phyloP scores from a whole-genome alignment of 2,113 vertebrate genomes.

The Neodontobutis hainanensis region DNA sequence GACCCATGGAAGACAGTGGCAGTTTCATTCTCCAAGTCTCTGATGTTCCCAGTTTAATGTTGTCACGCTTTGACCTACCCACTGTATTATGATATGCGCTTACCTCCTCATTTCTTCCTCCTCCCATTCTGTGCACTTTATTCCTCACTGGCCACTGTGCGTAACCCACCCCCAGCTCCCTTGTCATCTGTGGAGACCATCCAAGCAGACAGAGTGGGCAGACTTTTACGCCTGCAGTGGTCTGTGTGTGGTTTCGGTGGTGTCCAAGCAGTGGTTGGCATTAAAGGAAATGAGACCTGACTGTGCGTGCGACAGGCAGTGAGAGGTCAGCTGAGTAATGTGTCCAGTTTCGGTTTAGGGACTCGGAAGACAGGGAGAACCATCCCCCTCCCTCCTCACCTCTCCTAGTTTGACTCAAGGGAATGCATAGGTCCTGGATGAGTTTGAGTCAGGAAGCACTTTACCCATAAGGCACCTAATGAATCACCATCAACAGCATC shows the following conservation, averaged over 20 bases:
- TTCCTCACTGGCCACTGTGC: slow-evolving; percentile 15
- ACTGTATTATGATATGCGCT: slow-evolving; percentile 16
- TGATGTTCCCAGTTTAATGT: slow-evolving; percentile 22
- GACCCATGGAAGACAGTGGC: slow-evolving; percentile 72
- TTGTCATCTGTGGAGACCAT: slow-evolving; percentile 38
- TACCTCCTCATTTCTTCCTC: not conserved
- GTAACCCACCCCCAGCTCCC: slow-evolving; percentile 25
- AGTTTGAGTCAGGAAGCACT: slow-evolving; percentile 60
- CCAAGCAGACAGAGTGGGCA: slow-evolving; percentile 61
- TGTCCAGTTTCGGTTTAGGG: slow-evolving; percentile 60
- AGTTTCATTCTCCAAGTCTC: slow-evolving; percentile 39
- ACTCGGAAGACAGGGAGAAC: slow-evolving; percentile 39
- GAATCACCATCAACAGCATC: slow-evolving; percentile 61
- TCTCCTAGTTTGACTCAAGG: slow-evolving; percentile 48
- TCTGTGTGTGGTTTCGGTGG: slow-evolving; percentile 53
- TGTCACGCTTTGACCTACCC: slow-evolving; percentile 50
- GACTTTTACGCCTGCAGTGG: slow-evolving; percentile 58
- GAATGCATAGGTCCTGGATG: slow-evolving; percentile 39
- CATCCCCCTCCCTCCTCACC: not conserved
- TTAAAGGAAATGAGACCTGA: slow-evolving; percentile 71
- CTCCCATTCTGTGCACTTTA: slow-evolving; percentile 6
- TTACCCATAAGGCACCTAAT: slow-evolving; percentile 57
- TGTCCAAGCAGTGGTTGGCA: slow-evolving; percentile 60
- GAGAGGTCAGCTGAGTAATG: slow-evolving; percentile 71
- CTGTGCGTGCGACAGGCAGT: slow-evolving; percentile 58